phyloP scores from a whole-genome alignment of 2,888 invertebrate genomes.

The Zaprionus lineosus region DNA sequence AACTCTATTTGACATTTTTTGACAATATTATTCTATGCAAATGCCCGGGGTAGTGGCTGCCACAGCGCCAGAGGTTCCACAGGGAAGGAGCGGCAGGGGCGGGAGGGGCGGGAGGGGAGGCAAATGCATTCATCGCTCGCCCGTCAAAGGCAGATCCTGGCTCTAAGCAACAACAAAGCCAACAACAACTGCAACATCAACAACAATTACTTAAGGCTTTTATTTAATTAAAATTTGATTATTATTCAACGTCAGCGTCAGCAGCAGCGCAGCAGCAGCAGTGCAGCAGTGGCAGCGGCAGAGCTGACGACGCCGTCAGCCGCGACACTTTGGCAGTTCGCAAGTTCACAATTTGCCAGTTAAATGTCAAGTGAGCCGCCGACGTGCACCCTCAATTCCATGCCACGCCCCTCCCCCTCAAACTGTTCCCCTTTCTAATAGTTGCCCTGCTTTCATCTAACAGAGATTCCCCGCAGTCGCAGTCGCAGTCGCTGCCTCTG shows the following conservation, averaged over 20 bases:
- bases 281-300: background rate
- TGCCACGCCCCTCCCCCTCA: background rate
- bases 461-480: background rate
- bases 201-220: conserved; percentile 19
- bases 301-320: background rate
- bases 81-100: too few species aligned
- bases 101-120: background rate
- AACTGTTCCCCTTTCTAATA: conserved; percentile 5
- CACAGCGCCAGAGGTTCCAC: too few species aligned
- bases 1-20: too few species aligned
- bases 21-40: conserved; percentile 3
- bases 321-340: conserved; percentile 12
- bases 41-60: too few species aligned
- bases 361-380: conserved; percentile 34
- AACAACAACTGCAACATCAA: conserved; percentile 1
- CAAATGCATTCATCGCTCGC: conserved; percentile 5
- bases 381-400: background rate
- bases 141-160: conserved; percentile 12
- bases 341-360: conserved; percentile 22
- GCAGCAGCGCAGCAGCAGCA: too few species aligned
- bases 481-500: background rate
- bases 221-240: conserved; percentile 63
- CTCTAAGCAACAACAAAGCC: background rate
- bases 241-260: conserved; percentile 1
- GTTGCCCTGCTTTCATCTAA: too few species aligned